A percentile compares a stretch with the other conserved stretches of the same genome.
Conservation (phyloP, 2,113 vertebrate genomes). For the Oryctolagus cuniculus region mOryCun1.1 NC_091438.1:124200001-124200500, state of each 20-base stretch:
- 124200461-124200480: no score
- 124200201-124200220: slow-evolving; percentile 38
- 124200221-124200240: not conserved
- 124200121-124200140: not conserved
- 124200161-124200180: not conserved
- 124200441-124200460: no score
- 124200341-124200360: slow-evolving; percentile 28
- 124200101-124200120: not conserved
- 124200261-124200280: slow-evolving; percentile 19
- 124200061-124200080: not conserved
- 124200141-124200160: not conserved
- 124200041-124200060: not conserved
- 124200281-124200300: not conserved
- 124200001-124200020: not conserved
- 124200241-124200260: not conserved
- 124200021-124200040: slow-evolving; percentile 17
- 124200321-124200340: slow-evolving; percentile 13
- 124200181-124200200: not conserved
- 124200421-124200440: no score
- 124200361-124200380: not conserved
- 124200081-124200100: not conserved
- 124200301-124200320: slow-evolving; percentile 43
- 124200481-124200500: no score
- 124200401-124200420: no score
- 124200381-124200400: no score